Base-by-base conservation (phyloP, 2,888 invertebrate species). In the Himalopsyche anomala region DNA sequence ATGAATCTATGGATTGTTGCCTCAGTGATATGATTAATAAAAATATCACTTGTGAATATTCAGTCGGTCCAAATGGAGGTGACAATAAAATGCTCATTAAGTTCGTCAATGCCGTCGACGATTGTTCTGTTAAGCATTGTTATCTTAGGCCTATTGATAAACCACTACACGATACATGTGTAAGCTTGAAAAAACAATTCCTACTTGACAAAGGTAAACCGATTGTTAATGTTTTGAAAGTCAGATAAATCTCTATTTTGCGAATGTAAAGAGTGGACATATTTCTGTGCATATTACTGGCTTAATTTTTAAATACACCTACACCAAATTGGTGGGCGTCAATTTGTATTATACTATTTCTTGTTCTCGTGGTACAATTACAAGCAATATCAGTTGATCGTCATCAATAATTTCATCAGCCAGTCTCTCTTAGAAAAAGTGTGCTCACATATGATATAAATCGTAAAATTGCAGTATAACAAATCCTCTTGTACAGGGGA, bases 41-140 rank as follows among this genome's bases (percentile, higher is more conserved):
- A 81, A 92, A 92, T 85, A 94, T 95, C 83, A 94, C 92, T 89
- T 96, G 96, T 91, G 95, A 96, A 89, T 95, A 94, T 91, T 91
- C 95, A 45, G 94, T 96, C 1, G 97, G 96, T 0, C 97, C 97
- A 1, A 96, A 96, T 91, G 96, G 96, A n/a, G 96, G 95, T 0
- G 95, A 96, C 89, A 92, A 93, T 89, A 94, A 95, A 90, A 92
- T 97, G 85, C 94, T 96, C 89, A 92, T 94, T 6, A 94, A 94
- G 88, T 96, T 95, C 90, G 94, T 95, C 90, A 91, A 94, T 89
- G 95, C 95, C 83, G 91, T 95, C 45, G 92, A 92, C 89, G 92
- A 93, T 87, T 96, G 96, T 90, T 92, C 93, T 87, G 91, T 91
- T 74, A 91, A 94, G 90, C 90, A 92, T 85, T 96, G 96, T 91